Base-by-base conservation (phyloP, 1,140 invertebrate species). In the Dysdera silvatica region DNA sequence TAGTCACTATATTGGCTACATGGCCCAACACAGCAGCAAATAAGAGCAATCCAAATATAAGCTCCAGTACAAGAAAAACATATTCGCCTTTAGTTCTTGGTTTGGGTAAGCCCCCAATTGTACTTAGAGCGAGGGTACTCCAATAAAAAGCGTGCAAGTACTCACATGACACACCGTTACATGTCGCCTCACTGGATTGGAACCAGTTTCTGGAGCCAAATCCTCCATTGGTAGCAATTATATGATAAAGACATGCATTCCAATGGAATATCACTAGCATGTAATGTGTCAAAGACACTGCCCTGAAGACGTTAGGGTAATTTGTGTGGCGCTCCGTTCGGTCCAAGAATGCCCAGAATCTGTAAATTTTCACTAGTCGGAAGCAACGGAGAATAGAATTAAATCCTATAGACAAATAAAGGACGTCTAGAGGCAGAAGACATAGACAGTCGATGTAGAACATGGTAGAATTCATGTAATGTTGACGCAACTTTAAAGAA, bases 361-460 rank as follows among this genome's bases (percentile, higher is more conserved):
- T 83, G 78, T 96, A 97, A 74, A 97, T 95, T 79, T 97, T 98
- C 68, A 98, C 92, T 70, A 98, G 82, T 69, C 95, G 88, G 81
- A 96, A 96, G 77, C 91, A 91, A 71, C 95, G 83, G 66, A 98
- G 80, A 71, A 98, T 92, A 73, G 94, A 97, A 79, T 97, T 96
- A 82, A 95, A 98, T 68, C 91, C 93, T 76, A 98, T 92, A 74
- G 94, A 97, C 71, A 98, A 81, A 79, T 99, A 99, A 69, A 99
- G 85, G 81, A 97, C 95, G 82, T 98, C 95, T 74, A 98, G 82
- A 63, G 95, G 95, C 73, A 98, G 80, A 73, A 98, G 83, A 82
- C 94, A 98, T 74, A 98, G 82, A 79, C 92, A 95, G 82, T 98
- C 95, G 77, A 98, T 92, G 82, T 99, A 98, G 82, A 98, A 98